Evolutionary conservation across 2,797 vertebrate genomes (phyloP).

Genomic region (Propithecus deckenii): DNA sequence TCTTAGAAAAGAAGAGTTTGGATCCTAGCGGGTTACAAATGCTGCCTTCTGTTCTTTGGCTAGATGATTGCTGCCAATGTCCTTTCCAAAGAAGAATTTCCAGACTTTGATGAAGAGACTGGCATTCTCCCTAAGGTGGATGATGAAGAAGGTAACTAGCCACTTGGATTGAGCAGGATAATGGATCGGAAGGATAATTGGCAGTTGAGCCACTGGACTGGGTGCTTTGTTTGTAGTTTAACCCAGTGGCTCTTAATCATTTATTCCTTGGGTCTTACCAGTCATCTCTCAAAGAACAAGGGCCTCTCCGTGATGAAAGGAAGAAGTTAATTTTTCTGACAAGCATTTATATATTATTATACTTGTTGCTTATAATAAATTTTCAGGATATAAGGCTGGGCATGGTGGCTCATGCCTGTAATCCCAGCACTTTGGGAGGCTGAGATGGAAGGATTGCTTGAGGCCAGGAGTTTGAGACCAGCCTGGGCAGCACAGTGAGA

Average conservation of each 20-base stretch:
- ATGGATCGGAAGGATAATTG: background rate
- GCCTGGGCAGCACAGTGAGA: background rate
- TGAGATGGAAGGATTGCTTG: background rate
- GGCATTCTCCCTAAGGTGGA: conserved; percentile 99
- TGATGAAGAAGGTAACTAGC: conserved; percentile 94
- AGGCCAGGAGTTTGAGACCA: background rate
- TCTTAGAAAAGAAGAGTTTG: background rate
- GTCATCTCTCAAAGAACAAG: background rate
- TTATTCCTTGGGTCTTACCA: background rate
- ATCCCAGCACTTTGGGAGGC: background rate
- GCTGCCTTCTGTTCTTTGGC: background rate
- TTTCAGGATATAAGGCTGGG: background rate
- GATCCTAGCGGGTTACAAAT: fast-evolving
- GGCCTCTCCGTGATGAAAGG: background rate
- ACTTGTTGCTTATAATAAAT: background rate
- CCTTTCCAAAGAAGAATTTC: conserved; percentile 98
- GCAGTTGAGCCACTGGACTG: background rate
- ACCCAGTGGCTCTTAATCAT: background rate
- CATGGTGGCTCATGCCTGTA: background rate
- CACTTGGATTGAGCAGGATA: background rate
- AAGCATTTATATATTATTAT: background rate
- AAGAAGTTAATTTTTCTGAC: background rate
- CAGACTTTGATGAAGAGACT: conserved; percentile 98
- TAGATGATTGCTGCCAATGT: conserved; percentile 99
- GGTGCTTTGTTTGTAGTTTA: background rate